Evolutionary conservation across 2,888 invertebrate genomes (phyloP).

Genomic region (Campoplex capitator): DNA sequence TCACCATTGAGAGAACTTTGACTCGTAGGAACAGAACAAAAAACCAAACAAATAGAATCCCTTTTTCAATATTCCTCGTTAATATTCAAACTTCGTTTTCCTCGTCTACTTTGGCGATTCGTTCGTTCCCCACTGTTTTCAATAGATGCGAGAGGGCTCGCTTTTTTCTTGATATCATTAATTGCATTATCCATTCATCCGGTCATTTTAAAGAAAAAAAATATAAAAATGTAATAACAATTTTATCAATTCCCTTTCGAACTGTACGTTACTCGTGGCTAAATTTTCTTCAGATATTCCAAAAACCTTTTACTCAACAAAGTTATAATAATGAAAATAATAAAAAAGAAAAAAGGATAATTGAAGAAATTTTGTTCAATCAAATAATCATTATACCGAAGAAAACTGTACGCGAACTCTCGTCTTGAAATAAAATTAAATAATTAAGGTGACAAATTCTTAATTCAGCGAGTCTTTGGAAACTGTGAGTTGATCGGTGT

Average conservation of each 20-base stretch:
- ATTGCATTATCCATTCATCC: neutral
- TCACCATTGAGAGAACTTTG: slow-evolving; percentile 21
- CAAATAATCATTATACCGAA: neutral
- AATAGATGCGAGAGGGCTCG: slow-evolving; percentile 35
- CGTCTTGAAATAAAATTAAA: neutral
- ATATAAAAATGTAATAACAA: neutral
- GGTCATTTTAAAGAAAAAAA: slow-evolving; percentile 1
- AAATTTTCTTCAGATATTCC: slow-evolving; percentile 55
- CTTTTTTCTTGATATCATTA: neutral
- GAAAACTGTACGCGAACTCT: slow-evolving; percentile 35
- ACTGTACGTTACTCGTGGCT: slow-evolving; percentile 60
- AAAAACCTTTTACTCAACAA: slow-evolving; percentile 21
- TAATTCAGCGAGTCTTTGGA: slow-evolving; percentile 31
- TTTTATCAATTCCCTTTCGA: slow-evolving; percentile 35
- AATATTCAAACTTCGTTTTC: slow-evolving; percentile 25
- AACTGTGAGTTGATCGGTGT: slow-evolving; percentile 51
- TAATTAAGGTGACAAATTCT: neutral
- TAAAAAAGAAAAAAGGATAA: neutral
- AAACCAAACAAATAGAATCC: slow-evolving; percentile 23
- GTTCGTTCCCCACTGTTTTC: slow-evolving; percentile 46
- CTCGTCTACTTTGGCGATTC: neutral
- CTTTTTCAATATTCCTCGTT: slow-evolving; percentile 33
- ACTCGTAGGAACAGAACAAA: neutral
- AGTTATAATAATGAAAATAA: neutral
- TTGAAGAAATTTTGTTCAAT: too few relatives aligned